These are phyloP conservation scores for Nowickia ferox DNA, from an alignment of 2,888 invertebrate species.

Conservation along the genomic window DNA sequence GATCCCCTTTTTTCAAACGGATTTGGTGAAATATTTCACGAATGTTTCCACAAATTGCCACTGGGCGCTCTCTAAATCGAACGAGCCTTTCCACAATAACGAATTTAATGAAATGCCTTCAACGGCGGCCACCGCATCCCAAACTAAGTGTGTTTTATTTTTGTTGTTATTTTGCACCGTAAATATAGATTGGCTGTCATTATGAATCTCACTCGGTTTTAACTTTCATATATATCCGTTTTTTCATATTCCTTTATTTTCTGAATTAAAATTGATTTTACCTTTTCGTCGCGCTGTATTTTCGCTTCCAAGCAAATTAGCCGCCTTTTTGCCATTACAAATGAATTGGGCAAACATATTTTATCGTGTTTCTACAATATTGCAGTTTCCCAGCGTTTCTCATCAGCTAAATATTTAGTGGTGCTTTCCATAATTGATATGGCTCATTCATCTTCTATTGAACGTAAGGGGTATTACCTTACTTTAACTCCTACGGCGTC, in stretches of 20 bases:
- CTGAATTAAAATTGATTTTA: slow-evolving; percentile 29
- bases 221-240: slow-evolving; percentile 53
- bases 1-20: slow-evolving; percentile 26
- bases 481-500: slow-evolving; percentile 50
- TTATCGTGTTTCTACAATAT: slow-evolving; percentile 51
- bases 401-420: slow-evolving; percentile 35
- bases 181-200: slow-evolving; percentile 27
- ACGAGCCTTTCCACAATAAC: slow-evolving; percentile 45
- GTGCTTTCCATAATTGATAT: slow-evolving; percentile 47
- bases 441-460: slow-evolving; percentile 53
- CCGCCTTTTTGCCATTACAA: slow-evolving; percentile 53
- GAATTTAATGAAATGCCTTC: slow-evolving; percentile 44
- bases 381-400: slow-evolving; percentile 62
- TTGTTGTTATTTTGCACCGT: background rate
- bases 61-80: no score
- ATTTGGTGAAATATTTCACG: no score
- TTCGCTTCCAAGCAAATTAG: slow-evolving; percentile 49
- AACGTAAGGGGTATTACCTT: slow-evolving; percentile 38
- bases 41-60: no score
- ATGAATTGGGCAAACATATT: slow-evolving; percentile 47
- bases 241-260: slow-evolving; percentile 52
- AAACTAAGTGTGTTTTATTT: slow-evolving; percentile 28
- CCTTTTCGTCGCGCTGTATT: slow-evolving; percentile 35
- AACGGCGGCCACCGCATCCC: slow-evolving; percentile 76
- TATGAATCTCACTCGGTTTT: background rate